Conservation (phyloP, 2,888 invertebrate genomes). For the Strigamia transsilvanica region DNA sequence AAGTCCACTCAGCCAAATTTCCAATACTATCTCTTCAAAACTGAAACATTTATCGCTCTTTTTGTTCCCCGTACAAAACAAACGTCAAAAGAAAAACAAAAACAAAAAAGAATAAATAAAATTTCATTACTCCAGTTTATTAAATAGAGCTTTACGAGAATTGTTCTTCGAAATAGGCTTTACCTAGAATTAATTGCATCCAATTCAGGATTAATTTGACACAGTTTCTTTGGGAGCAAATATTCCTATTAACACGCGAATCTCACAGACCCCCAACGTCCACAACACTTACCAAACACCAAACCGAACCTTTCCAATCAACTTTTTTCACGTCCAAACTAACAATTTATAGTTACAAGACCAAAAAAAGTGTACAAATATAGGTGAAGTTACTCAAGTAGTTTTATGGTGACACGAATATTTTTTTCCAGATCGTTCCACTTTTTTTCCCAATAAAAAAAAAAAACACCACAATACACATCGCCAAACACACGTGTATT, state of each 20-base stretch:
- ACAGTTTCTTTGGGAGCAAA: conserved; percentile 37
- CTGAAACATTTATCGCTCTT: no score
- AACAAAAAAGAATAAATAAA: no score
- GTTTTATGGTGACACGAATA: background rate
- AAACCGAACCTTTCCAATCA: no score
- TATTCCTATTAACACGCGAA: background rate
- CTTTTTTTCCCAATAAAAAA: background rate
- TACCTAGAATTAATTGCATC: background rate
- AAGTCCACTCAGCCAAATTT: no score
- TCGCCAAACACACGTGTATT: background rate
- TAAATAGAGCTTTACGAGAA: background rate
- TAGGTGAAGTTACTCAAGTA: background rate
- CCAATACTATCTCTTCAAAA: no score
- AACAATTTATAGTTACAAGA: background rate
- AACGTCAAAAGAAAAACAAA: no score
- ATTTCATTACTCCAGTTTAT: background rate
- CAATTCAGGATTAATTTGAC: background rate
- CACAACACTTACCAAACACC: no score
- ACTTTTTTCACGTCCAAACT: no score
- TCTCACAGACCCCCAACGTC: background rate
- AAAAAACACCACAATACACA: background rate
- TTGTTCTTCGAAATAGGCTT: background rate
- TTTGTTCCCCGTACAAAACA: no score
- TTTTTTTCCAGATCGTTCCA: conserved; percentile 18
- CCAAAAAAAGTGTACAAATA: background rate